A percentile compares a stretch with the other conserved stretches of the same genome.
Conservation (phyloP, 2,888 invertebrate species). For the Xestia sexstrigata region DNA sequence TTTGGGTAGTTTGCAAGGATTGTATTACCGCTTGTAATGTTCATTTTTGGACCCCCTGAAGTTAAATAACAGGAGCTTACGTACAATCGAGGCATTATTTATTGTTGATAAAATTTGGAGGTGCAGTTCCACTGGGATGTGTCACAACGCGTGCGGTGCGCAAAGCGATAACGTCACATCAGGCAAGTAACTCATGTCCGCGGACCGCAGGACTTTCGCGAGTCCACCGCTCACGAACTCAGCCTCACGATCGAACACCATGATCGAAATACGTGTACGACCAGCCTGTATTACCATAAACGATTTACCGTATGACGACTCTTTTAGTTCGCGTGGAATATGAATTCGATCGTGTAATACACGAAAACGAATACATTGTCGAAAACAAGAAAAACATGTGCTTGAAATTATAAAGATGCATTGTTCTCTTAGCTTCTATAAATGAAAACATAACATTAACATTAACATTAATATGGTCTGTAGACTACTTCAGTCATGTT, state of each 20-base stretch:
- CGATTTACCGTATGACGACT: slow-evolving; percentile 86
- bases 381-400: slow-evolving; percentile 78
- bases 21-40: slow-evolving; percentile 16
- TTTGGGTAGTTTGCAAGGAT: slow-evolving; percentile 35
- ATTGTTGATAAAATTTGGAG: slow-evolving; percentile 37
- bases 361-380: slow-evolving; percentile 84
- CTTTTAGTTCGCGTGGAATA: slow-evolving; percentile 87
- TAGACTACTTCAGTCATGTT: slow-evolving; percentile 41
- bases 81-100: slow-evolving; percentile 24
- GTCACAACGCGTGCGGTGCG: slow-evolving; percentile 51
- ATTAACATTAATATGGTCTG: slow-evolving; percentile 37
- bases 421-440: slow-evolving; percentile 74
- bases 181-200: slow-evolving; percentile 77
- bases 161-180: slow-evolving; percentile 77
- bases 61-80: slow-evolving; percentile 7
- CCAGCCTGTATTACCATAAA: slow-evolving; percentile 85
- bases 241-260: slow-evolving; percentile 87
- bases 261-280: slow-evolving; percentile 86
- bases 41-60: slow-evolving; percentile 7
- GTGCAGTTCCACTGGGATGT: slow-evolving; percentile 32
- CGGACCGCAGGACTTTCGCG: slow-evolving; percentile 75
- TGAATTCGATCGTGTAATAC: slow-evolving; percentile 84
- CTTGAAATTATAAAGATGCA: slow-evolving; percentile 76
- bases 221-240: slow-evolving; percentile 82
- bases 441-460: slow-evolving; percentile 61